phyloP scores from a whole-genome alignment of 2,113 vertebrate species.

The Myodes glareolus region DNA sequence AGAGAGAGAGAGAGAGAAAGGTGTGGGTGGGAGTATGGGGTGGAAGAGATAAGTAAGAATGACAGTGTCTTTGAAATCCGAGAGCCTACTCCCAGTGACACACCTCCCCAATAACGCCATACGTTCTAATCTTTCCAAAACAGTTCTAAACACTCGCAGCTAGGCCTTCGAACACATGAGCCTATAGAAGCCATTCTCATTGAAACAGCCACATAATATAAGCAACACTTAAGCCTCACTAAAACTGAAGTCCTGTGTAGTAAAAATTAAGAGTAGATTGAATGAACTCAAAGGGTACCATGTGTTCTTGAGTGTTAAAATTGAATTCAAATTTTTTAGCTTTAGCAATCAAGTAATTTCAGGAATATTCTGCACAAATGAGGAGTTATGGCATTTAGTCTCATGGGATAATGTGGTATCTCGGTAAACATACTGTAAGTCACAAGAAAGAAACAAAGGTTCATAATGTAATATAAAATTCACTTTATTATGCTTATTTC shows the following conservation, averaged over 20 bases:
- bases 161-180: neutral
- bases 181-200: too few relatives aligned
- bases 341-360: neutral
- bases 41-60: neutral
- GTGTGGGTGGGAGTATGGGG: rapidly evolving
- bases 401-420: neutral
- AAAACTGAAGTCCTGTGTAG: neutral
- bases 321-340: neutral
- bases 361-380: neutral
- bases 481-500: neutral
- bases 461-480: neutral
- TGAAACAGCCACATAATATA: neutral
- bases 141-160: neutral
- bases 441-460: neutral
- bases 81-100: too few relatives aligned
- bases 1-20: neutral
- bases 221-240: neutral
- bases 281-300: neutral
- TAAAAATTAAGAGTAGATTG: neutral
- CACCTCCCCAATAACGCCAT: neutral
- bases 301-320: neutral
- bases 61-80: neutral
- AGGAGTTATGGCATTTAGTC: neutral
- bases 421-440: neutral
- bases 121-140: neutral